Percentiles rank a stretch among this genome's conserved stretches.
phyloP scores from a whole-genome alignment of 2,113 vertebrate species.

The Bothrops jararaca region DNA sequence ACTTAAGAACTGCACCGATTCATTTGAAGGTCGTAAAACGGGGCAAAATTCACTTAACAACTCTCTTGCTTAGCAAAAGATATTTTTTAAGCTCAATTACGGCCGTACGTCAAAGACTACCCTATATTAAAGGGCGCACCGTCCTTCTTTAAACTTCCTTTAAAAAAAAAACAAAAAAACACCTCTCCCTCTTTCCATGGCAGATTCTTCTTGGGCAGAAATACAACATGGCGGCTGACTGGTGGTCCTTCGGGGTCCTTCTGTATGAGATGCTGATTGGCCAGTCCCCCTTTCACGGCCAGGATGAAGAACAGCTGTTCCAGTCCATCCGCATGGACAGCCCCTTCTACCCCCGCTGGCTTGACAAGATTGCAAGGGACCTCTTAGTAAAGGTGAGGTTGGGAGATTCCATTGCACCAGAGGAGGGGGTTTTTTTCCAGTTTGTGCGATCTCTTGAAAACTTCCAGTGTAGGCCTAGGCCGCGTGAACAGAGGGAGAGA shows the following conservation, averaged over 20 bases:
- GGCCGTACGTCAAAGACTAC: background rate
- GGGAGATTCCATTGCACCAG: background rate
- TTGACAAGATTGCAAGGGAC: constrained; percentile 84
- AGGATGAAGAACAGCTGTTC: constrained; percentile 93
- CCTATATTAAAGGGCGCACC: background rate
- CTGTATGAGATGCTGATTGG: constrained; percentile 97
- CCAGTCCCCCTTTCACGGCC: constrained; percentile 93
- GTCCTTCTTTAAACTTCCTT: no score
- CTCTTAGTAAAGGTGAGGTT: constrained; percentile 85
- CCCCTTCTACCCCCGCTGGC: constrained; percentile 87
- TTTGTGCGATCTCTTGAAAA: background rate
- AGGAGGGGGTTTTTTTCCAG: background rate
- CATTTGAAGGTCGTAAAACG: background rate
- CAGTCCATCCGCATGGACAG: constrained; percentile 95
- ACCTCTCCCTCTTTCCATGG: background rate
- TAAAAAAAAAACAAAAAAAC: no score
- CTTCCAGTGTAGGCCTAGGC: no score
- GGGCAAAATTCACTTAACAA: background rate
- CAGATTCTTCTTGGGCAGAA: constrained; percentile 96
- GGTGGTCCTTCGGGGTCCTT: constrained; percentile 98
- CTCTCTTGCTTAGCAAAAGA: background rate
- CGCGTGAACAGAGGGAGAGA: no score
- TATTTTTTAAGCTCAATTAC: background rate
- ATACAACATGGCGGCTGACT: constrained; percentile 92
- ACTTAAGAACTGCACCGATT: background rate